Base-by-base conservation (phyloP, 2,888 invertebrate genomes). In the Desoria tigrina region DNA sequence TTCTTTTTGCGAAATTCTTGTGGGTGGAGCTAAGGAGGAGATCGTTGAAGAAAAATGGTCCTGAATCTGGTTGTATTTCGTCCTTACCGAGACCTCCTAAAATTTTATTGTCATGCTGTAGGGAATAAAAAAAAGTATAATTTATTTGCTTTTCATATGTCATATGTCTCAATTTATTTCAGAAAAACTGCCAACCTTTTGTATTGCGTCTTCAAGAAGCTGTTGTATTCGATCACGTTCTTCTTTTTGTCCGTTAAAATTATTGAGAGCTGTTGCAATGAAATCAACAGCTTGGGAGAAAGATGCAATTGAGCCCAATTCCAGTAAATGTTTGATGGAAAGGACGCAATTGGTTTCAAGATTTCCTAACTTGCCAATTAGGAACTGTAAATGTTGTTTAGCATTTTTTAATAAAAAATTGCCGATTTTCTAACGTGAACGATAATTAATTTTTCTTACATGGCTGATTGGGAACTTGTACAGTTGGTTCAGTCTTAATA, bases 401-500 rank as follows among this genome's bases (percentile, higher is more conserved):
- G n/a, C n/a, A n/a, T n/a, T n/a, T n/a, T n/a, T n/a, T n/a, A n/a
- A n/a, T n/a, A n/a, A n/a, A n/a, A n/a, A n/a, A n/a, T n/a, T n/a
- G n/a, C n/a, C n/a, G n/a, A n/a, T n/a, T n/a, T n/a, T n/a, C n/a
- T n/a, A n/a, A n/a, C n/a, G n/a, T n/a, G n/a, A n/a, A n/a, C n/a
- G n/a, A n/a, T n/a, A n/a, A n/a, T n/a, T n/a, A n/a, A n/a, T n/a
- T n/a, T n/a, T n/a, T n/a, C n/a, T n/a, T n/a, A n/a, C n/a, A n/a
- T n/a, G n/a, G n/a, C n/a, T 54, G n/a, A 68, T 54, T 11, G 42
- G 21, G 0, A 69, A 32, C 23, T 69, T 60, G 28, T 68, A 71
- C 6, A 63, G 66, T 65, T 71, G 68, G 16, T 69, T 59, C 23
- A 71, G 26, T n/a, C 71, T 26, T 4, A 71, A 24, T 27, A 69